Conservation (phyloP, 35 echinoderm and acorn worm genomes). For the Strongylocentrotus purpuratus region DNA sequence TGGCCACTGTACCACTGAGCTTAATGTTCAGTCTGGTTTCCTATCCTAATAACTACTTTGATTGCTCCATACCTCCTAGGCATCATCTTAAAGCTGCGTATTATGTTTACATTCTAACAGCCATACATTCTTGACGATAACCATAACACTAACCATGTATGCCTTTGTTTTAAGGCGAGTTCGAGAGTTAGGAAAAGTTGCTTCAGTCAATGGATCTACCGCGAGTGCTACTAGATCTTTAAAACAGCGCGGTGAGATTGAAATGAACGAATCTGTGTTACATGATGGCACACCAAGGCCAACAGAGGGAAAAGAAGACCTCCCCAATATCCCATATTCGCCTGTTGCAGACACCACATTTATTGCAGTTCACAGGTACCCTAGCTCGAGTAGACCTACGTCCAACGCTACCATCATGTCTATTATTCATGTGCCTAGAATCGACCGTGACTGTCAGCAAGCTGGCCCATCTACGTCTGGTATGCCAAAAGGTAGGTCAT, state of each 20-base stretch:
- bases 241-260: background rate
- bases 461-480: background rate
- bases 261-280: background rate
- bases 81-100: background rate
- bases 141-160: constrained; percentile 17
- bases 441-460: background rate
- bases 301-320: background rate
- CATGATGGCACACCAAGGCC: background rate
- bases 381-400: background rate
- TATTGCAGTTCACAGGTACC: background rate
- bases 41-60: background rate
- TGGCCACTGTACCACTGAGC: background rate
- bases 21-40: background rate
- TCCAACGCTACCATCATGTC: background rate
- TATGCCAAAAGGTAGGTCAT: too few relatives aligned
- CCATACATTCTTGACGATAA: background rate
- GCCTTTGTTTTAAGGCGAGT: background rate
- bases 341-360: too few relatives aligned
- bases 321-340: background rate
- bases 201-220: background rate
- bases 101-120: background rate
- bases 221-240: background rate
- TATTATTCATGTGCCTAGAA: background rate
- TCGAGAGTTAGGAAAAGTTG: background rate
- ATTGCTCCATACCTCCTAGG: background rate